Conservation (phyloP, 2,888 invertebrate genomes). For the Leucozona laternaria region DNA sequence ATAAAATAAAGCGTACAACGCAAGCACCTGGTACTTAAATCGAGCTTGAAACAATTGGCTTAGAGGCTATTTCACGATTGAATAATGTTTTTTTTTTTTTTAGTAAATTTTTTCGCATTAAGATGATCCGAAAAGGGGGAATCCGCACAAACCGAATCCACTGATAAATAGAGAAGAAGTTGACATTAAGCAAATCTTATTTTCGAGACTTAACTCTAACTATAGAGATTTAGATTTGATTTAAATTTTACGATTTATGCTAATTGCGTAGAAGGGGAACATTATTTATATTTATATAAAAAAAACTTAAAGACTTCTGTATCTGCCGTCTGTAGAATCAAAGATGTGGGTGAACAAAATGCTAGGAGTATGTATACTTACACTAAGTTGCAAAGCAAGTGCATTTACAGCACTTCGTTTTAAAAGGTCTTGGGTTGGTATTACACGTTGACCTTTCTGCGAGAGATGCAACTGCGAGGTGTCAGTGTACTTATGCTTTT, state of each 20-base stretch:
- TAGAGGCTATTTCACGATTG: conserved; percentile 65
- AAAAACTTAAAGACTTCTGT: background rate
- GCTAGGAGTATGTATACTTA: background rate
- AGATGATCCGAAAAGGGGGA: conserved; percentile 32
- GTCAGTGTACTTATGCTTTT: conserved; percentile 38
- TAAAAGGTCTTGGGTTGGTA: conserved; percentile 67
- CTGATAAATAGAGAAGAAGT: conserved; percentile 31
- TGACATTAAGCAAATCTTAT: conserved; percentile 60
- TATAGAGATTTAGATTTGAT: conserved; percentile 34
- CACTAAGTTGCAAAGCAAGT: conserved; percentile 10
- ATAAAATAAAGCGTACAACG: conserved; percentile 36
- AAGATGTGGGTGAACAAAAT: conserved; percentile 41
- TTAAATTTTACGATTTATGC: conserved; percentile 55
- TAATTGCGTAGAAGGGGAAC: conserved; percentile 53
- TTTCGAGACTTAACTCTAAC: conserved; percentile 20
- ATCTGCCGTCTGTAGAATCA: conserved; percentile 24
- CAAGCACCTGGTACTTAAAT: conserved; percentile 59
- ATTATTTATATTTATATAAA: conserved; percentile 29
- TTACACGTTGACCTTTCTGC: conserved; percentile 64
- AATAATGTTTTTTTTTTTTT: conserved; percentile 52
- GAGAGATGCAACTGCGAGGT: conserved; percentile 32
- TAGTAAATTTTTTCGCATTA: conserved; percentile 23
- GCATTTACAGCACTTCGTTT: conserved; percentile 14
- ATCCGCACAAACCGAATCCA: conserved; percentile 6
- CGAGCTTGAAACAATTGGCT: conserved; percentile 63